phyloP scores from a whole-genome alignment of 2,888 invertebrate species.

The Beris chalybata region DNA sequence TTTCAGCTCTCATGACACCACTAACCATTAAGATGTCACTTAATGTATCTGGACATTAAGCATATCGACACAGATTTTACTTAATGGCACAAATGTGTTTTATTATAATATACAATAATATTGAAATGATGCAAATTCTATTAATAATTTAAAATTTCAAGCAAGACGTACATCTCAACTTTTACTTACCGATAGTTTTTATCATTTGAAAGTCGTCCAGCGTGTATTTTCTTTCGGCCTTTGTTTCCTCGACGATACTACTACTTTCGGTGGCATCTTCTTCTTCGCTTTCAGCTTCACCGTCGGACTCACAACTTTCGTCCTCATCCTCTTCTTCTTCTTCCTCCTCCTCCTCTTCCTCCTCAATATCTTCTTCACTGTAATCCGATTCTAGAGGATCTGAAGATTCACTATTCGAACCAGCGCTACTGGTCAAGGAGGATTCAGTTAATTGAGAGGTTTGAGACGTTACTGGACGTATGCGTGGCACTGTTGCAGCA shows the following conservation, averaged over 20 bases:
- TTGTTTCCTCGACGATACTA: slow-evolving; percentile 40
- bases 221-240: slow-evolving; percentile 62
- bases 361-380: slow-evolving; percentile 44
- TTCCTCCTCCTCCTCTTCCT: slow-evolving; percentile 44
- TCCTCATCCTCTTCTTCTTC: slow-evolving; percentile 46
- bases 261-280: slow-evolving; percentile 11
- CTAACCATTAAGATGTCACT: too few species aligned
- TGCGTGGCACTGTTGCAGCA: slow-evolving; percentile 51
- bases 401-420: slow-evolving; percentile 51
- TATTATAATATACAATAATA: too few species aligned
- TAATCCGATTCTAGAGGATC: slow-evolving; percentile 55
- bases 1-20: too few species aligned
- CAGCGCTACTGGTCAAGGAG: slow-evolving; percentile 48
- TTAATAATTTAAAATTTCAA: too few species aligned
- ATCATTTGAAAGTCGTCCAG: slow-evolving; percentile 83
- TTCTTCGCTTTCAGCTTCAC: slow-evolving; percentile 47
- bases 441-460: slow-evolving; percentile 44
- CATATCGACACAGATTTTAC: too few species aligned
- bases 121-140: too few species aligned
- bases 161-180: too few species aligned
- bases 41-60: too few species aligned
- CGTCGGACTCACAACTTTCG: slow-evolving; percentile 49
- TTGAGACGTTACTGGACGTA: slow-evolving; percentile 31
- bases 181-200: slow-evolving; percentile 81
- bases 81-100: too few species aligned